Evolutionary conservation across 2,113 vertebrate genomes (phyloP), one percentile per base, ranked within the genome.

Genomic region (Ptilorrhoa leucosticta): DNA sequence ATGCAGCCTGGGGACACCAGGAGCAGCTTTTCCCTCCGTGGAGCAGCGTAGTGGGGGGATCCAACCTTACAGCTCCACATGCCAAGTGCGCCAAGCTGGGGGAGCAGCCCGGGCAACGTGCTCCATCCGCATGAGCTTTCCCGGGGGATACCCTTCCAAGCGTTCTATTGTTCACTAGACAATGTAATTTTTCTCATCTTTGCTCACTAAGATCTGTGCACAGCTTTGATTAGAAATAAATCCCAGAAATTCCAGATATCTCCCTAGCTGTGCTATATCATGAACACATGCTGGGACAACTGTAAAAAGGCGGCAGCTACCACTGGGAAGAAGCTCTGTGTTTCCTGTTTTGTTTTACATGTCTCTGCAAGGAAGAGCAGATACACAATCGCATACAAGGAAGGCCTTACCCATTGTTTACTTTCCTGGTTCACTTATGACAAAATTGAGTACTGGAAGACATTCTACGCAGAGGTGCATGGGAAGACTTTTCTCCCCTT

Each of bases 211-310:
- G 27, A 48, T 87, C 70, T 81, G 50, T 2, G 2, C 45, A 53
- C 15, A 69, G 73, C 81, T 96, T 94, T 93, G 83, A 94, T 93
- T 64, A 79, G 78, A 95, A 97, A 94, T 89, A 94, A 95, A 89
- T 79, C 87, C 87, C 48, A 92, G 91, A 94, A 96, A 94, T 93
- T 92, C 87, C 73, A 84, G 69, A 69, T 94, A 94, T 30, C 40
- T 93, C 64, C 53, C 70, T 87, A 79, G 68, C 61, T 69, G 73
- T 79, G 73, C 50, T 51, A 5, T 87, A 76, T 78, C 69, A 72
- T 8, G 81, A 89, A 50, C 77, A 87, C 84, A 76, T 47, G 87
- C 93, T 93, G 87, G 53, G 65, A 82, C 66, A 93, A 65, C 61
- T 35, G 48, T 47, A 87, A 37, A 91, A 89, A 87, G 89, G 68